Base-by-base conservation (phyloP, 2,113 vertebrate species). In the Prolemur simus region DNA sequence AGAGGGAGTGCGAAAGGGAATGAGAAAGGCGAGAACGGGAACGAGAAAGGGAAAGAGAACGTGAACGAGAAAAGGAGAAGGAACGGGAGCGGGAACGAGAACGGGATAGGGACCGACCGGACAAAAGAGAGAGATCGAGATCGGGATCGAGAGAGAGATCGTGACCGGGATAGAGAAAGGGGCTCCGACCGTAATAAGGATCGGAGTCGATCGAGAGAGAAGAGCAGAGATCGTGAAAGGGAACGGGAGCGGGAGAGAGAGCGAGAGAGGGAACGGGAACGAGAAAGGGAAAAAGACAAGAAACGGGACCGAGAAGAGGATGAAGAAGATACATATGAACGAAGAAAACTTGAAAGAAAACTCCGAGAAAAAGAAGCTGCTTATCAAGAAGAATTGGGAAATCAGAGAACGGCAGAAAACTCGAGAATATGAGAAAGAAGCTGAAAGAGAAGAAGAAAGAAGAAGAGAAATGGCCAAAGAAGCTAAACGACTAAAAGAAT, bases 311-410 rank as follows among this genome's bases (percentile, higher is more conserved):
- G 99, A 76, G 99, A 99, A 88, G 99, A 99, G 66, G 99, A 99
- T 97, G 99, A 99, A 85, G 99, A 99, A 98, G 99, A 99, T 95
- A 99, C 99, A 0, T 99, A 99, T 0, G 99, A 99, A 94, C 99
- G 99, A 21, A 98, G 99, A 86, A 99, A 99, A 97, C 98, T 99
- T 73, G 99, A 99, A 98, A 98, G 99, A 97, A 99, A 99, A 88
- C 99, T 99, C 56, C 90, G 99, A 76, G 99, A 99, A 97, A 99
- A 99, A 97, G 99, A 99, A 98, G 99, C 99, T 88, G 99, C 99
- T 6, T 99, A 99, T 99, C 99, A 99, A 97, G 99, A 99, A 99
- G 98, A 99, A 99, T 98, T 99, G 99, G 99, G 99, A 99, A 98
- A 99, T 99, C 88, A 98, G 99, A 98, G 99, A 99, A 98, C 98